A percentile compares a stretch with the other conserved stretches of the same genome.
These are phyloP conservation scores for Microtus montanus DNA, from an alignment of 2,113 vertebrate genomes.

Conservation along the genomic window DNA sequence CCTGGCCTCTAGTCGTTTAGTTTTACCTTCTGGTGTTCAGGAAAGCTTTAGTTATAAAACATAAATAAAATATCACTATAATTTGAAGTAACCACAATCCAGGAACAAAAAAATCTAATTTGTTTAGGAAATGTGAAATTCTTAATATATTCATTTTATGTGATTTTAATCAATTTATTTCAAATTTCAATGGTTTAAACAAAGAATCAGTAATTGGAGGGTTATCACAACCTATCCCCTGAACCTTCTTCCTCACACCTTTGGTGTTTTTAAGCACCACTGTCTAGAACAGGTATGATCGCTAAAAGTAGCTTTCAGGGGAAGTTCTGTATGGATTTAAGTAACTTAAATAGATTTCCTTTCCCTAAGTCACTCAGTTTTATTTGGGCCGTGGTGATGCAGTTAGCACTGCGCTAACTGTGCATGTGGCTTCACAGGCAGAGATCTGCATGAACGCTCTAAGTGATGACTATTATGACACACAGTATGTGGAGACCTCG, in stretches of 20 bases:
- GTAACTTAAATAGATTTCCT: not conserved
- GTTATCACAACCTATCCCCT: not conserved
- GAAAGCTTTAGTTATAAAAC: too few relatives aligned
- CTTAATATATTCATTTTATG: conserved; percentile 9
- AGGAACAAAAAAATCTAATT: not conserved
- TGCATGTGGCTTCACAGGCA: not conserved
- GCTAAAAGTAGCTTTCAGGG: conserved; percentile 17
- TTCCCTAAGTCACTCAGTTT: not conserved
- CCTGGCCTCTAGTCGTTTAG: too few relatives aligned
- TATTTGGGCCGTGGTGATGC: not conserved
- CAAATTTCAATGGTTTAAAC: conserved; percentile 27
- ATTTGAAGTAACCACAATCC: not conserved
- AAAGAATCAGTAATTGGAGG: not conserved
- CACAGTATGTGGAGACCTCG: not conserved
- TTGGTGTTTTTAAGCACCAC: not conserved
- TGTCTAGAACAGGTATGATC: not conserved
- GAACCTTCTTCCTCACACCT: not conserved
- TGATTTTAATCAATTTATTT: conserved; percentile 18
- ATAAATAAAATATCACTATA: not conserved
- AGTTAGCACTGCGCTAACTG: not conserved
- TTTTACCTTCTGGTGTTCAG: too few relatives aligned
- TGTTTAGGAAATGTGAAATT: not conserved
- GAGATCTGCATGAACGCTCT: not conserved
- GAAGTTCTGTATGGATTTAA: not conserved
- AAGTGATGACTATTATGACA: not conserved